Base-by-base conservation (phyloP, 2,888 invertebrate species). In the Pteria penguin region DNA sequence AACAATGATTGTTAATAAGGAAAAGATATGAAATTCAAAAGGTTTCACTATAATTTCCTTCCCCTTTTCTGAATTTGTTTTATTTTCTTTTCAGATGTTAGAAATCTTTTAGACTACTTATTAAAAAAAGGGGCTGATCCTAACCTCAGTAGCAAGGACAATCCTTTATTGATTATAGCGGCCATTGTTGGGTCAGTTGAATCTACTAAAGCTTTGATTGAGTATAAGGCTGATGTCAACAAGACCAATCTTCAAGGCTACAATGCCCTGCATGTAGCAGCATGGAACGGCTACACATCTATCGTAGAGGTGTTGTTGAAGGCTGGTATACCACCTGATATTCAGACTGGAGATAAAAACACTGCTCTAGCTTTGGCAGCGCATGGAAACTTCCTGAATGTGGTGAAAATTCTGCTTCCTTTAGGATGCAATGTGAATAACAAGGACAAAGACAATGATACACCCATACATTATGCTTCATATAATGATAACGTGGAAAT, bases 291-390 rank as follows among this genome's bases (percentile, higher is more conserved):
- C 8, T 82, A 86, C 55, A 26, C 78, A 2, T 70, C 82, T 4
- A 78, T 84, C 8, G 82, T 87, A 4, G 74, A 82, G 11, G 52
- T 79, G 4, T 71, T 90, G 45, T 70, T 90, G 11, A 74, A 82
- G 1, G 71, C 72, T 24, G 86, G 86, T 4, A 86, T 87, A 2
- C 61, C 71, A 1, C 82, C 82, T 52, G 89, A 90, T 68, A 32
- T 24, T 5, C 78, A 73, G 11, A 90, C 90, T 4, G 24, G 65
- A 14, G 89, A 89, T 72, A 77, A 72, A 45, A 90, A 87, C 72
- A 89, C 90, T 1, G 88, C 90, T 1, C 73, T 90, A 52, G 83
- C 88, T 18, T 79, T 90, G 32, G 89, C 90, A 18, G 87, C 87
- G 11, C 89, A 90, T 78, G 89, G 89, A 4, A 69, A 82, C 24